phyloP scores from a whole-genome alignment of 2,113 vertebrate species.

The Erinaceus europaeus region DNA sequence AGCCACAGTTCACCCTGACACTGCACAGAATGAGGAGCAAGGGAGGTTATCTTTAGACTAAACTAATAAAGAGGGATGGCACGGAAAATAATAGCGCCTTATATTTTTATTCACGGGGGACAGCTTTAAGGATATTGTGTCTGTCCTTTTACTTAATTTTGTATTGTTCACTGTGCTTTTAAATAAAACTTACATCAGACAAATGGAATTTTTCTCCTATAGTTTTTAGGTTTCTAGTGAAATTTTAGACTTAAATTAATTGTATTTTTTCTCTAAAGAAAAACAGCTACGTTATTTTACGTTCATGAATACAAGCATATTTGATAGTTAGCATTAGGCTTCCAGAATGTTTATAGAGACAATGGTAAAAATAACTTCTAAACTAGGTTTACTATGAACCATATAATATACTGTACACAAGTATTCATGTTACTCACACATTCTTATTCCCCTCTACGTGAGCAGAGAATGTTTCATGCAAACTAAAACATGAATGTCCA shows the following conservation, averaged over 20 bases:
- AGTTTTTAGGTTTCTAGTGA: neutral
- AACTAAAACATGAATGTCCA: neutral
- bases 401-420: too few species aligned
- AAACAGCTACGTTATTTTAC: too few species aligned
- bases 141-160: neutral
- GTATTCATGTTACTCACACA: too few species aligned
- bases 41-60: slow-evolving; percentile 64
- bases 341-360: too few species aligned
- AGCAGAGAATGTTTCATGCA: too few species aligned
- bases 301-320: neutral
- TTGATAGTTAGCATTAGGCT: too few species aligned
- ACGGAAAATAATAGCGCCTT: slow-evolving; percentile 19
- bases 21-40: slow-evolving; percentile 60
- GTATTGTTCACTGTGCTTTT: neutral
- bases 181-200: neutral
- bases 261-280: neutral
- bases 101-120: neutral
- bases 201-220: neutral
- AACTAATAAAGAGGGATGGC: slow-evolving; percentile 49
- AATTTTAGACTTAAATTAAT: neutral
- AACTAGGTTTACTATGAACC: too few species aligned
- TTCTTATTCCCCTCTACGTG: too few species aligned
- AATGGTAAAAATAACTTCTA: too few species aligned
- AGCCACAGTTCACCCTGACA: slow-evolving; percentile 54
- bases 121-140: neutral